phyloP scores from a whole-genome alignment of 2,888 invertebrate species.

The Lissonota sp. region DNA sequence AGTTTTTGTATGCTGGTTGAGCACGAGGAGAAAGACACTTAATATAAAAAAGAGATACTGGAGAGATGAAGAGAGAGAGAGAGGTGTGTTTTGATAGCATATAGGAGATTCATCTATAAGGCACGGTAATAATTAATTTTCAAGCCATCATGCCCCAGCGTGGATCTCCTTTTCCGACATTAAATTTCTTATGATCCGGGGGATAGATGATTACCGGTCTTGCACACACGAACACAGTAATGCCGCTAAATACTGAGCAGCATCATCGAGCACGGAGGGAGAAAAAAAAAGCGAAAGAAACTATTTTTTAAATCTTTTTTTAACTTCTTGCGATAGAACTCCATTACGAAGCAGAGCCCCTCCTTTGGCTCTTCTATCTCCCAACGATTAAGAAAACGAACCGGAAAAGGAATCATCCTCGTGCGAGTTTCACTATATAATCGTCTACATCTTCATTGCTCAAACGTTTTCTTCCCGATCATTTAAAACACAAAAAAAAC shows the following conservation, averaged over 20 bases:
- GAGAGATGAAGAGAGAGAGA: conserved; percentile 8
- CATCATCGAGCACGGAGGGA: conserved; percentile 15
- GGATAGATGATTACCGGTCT: conserved; percentile 55
- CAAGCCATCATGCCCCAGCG: conserved; percentile 40
- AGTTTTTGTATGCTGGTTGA: conserved; percentile 1
- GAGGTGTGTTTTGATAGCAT: not conserved
- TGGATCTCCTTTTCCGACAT: conserved; percentile 57
- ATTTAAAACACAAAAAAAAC: no score
- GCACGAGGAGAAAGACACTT: not conserved
- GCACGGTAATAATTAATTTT: conserved; percentile 57
- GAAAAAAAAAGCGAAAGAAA: not conserved
- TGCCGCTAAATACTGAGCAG: not conserved
- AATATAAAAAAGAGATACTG: not conserved
- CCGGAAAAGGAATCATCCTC: not conserved
- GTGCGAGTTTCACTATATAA: not conserved
- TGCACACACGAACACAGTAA: conserved; percentile 26
- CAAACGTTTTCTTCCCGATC: conserved; percentile 7
- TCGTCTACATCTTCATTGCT: not conserved
- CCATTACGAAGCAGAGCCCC: conserved; percentile 43
- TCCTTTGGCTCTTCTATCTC: conserved; percentile 18
- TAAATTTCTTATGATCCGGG: conserved; percentile 57
- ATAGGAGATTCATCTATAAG: conserved; percentile 22
- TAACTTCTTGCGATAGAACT: not conserved
- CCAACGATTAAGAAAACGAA: conserved; percentile 17
- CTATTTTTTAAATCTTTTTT: not conserved